Conservation (phyloP, 1,140 invertebrate genomes). For the Apis florea region DNA sequence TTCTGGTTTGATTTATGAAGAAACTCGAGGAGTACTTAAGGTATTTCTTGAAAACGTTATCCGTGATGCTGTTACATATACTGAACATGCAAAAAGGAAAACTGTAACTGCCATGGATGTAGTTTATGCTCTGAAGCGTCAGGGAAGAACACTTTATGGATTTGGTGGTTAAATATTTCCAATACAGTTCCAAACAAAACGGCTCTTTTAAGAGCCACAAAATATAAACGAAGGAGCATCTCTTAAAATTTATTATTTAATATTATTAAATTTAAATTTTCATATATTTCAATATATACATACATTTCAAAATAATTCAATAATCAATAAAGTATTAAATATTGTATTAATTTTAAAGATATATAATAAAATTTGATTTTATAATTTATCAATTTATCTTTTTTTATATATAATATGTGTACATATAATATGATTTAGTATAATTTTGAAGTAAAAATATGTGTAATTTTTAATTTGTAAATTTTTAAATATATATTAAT, state of each 20-base stretch:
- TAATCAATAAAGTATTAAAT: too few relatives aligned
- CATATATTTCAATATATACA: too few relatives aligned
- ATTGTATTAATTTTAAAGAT: too few relatives aligned
- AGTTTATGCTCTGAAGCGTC: conserved; percentile 74
- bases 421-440: too few relatives aligned
- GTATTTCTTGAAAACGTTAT: conserved; percentile 76
- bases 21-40: conserved; percentile 53
- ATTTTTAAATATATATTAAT: too few relatives aligned
- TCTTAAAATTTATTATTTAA: neutral
- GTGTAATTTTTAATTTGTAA: too few relatives aligned
- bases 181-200: neutral
- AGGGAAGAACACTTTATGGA: conserved; percentile 66
- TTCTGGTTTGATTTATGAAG: conserved; percentile 31
- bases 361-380: too few relatives aligned
- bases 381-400: too few relatives aligned
- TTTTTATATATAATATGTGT: too few relatives aligned
- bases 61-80: conserved; percentile 72
- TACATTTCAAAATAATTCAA: too few relatives aligned
- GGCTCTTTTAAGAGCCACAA: conserved; percentile 60
- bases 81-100: conserved; percentile 81
- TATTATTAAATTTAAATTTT: neutral
- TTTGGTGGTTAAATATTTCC: conserved; percentile 71
- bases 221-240: neutral
- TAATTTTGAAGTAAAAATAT: too few relatives aligned
- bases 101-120: conserved; percentile 78